These are phyloP conservation scores for Odontocolon sp. DNA, from an alignment of 2,888 invertebrate genomes.

Conservation along the genomic window DNA sequence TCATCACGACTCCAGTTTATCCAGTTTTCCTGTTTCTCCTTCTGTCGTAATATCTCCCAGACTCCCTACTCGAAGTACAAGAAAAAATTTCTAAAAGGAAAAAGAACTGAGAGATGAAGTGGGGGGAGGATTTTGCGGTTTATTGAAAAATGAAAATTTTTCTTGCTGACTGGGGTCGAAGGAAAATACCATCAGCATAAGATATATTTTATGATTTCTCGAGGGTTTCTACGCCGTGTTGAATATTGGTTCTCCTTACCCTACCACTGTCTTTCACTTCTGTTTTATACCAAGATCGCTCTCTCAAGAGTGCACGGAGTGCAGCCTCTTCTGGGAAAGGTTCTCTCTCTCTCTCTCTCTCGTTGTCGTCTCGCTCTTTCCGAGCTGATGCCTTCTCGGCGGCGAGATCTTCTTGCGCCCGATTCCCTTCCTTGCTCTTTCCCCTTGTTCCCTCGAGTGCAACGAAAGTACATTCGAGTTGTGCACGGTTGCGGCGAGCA, in stretches of 20 bases:
- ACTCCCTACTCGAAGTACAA: not conserved
- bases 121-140: not conserved
- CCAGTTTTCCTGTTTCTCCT: slow-evolving; percentile 20
- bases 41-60: not conserved
- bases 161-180: not conserved
- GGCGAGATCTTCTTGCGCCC: slow-evolving; percentile 46
- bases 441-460: slow-evolving; percentile 55
- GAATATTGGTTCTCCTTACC: slow-evolving; percentile 38
- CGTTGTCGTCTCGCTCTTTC: not conserved
- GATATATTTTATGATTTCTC: slow-evolving; percentile 54
- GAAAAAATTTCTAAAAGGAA: slow-evolving; percentile 5
- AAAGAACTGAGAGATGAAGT: not conserved
- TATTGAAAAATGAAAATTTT: slow-evolving; percentile 43
- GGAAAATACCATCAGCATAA: slow-evolving; percentile 26
- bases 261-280: slow-evolving; percentile 12
- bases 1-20: not conserved
- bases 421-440: slow-evolving; percentile 10
- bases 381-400: slow-evolving; percentile 17
- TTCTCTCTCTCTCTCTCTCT: slow-evolving; percentile 10
- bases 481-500: slow-evolving; percentile 17
- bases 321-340: slow-evolving; percentile 51
- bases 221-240: slow-evolving; percentile 49
- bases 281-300: slow-evolving; percentile 46
- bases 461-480: slow-evolving; percentile 50
- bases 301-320: slow-evolving; percentile 8